Evolutionary conservation across 2,888 invertebrate genomes (phyloP), one percentile per base, ranked within the genome.

Genomic region (Monoplex corrugatus): DNA sequence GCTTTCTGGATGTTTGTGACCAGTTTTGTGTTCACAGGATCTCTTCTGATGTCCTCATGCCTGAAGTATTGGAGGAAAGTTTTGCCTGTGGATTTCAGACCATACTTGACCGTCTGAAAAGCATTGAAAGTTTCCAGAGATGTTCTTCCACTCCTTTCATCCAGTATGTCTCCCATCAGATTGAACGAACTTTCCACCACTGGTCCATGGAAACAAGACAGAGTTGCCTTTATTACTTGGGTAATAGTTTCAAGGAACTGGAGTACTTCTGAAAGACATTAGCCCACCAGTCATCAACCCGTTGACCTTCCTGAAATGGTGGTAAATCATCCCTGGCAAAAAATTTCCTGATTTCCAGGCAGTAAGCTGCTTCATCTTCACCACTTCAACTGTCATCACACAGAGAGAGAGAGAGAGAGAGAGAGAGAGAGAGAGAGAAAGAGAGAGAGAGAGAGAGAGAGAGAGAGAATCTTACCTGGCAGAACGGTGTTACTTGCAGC

Each of bases 221-320:
- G 72, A 6, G 72, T 5, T 5, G 72, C 72, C 72, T 35, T 72
- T 8, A 72, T 35, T 10, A 72, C 72, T 72, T 72, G 35, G 32
- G 32, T 35, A 72, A 23, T 8, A 72, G 72, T 72, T 72, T 72
- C 35, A 35, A 6, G 32, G 72, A 72, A 3, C 32, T 72, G 35
- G 72, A 72, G 16, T 72, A 35, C 35, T 72, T n/a, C 6, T 32
- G 72, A 72, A 72, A 23, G 6, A 72, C 72, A n/a, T 35, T 72
- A n/a, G 72, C 72, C 72, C 72, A 72, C 72, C 72, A 72, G 32
- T 72, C 72, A 72, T 72, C 72, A 68, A 68, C 68, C n/a, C 68
- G 5, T 28, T 68, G 8, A 28, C n/a, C 68, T 68, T 28, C 16
- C 68, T 72, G 32, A 35, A 10, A 72, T 35, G 32, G 35, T 72